Evolutionary conservation across 2,797 vertebrate genomes (phyloP).

Genomic region (Acanthornis magna): DNA sequence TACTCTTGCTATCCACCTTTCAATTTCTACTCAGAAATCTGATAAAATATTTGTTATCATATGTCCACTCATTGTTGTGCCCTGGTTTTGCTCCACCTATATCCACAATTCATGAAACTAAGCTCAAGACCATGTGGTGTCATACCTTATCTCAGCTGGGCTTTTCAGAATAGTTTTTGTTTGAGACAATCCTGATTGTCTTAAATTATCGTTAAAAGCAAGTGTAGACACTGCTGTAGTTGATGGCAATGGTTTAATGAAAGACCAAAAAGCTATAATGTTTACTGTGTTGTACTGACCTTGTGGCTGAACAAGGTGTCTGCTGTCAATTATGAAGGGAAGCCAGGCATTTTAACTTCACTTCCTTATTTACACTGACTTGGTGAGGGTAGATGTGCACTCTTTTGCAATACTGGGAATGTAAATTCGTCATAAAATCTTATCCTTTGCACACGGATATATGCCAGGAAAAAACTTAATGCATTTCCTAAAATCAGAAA

Average conservation of each 20-base stretch:
- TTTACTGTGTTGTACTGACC: background rate
- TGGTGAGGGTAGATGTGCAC: background rate
- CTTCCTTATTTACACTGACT: background rate
- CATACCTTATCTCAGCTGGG: background rate
- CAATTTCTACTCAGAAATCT: background rate
- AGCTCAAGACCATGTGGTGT: background rate
- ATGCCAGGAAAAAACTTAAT: background rate
- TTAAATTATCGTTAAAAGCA: background rate
- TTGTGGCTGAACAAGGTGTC: background rate
- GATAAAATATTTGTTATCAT: background rate
- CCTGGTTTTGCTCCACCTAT: background rate
- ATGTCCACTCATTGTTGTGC: background rate
- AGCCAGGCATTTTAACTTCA: background rate
- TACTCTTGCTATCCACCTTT: background rate
- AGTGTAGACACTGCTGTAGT: background rate
- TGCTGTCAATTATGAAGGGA: background rate
- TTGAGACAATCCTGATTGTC: background rate
- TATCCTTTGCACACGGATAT: background rate
- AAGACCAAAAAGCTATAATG: background rate
- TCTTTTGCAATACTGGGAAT: background rate
- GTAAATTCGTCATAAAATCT: background rate
- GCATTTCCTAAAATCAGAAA: background rate
- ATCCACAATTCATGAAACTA: background rate
- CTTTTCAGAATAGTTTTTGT: background rate
- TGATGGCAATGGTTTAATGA: background rate